Evolutionary conservation across 2,797 vertebrate genomes (phyloP), one percentile per base, ranked within the genome.

Genomic region (Myripristis jacobus): DNA sequence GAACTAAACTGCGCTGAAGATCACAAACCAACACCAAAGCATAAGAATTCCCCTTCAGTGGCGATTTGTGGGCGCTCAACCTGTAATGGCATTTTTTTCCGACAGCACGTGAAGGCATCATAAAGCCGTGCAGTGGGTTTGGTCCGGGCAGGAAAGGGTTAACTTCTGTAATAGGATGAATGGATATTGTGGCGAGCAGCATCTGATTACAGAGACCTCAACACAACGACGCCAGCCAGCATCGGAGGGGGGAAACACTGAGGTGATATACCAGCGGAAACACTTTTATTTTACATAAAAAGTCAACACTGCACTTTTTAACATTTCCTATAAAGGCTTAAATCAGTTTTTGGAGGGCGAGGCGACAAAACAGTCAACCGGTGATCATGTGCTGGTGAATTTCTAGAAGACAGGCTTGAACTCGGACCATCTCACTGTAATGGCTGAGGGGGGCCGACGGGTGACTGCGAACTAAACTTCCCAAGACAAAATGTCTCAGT

Each of bases 101-200:
- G 1, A 71, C 75, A 3, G 73, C 12, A 61, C 36, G 0, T 1
- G 0, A 85, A 88, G 31, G 89, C 86, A 66, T 25, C 89, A 72
- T 0, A 15, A 0, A 58, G 70, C 73, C 50, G 16, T 0, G 38
- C 53, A 0, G 65, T 19, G 9, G 38, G 22, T 25, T 25, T 12
- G 19, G 2, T 29, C 38, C 70, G 22, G 87, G 6, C 85, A 60
- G 61, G 63, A 70, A 92, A 71, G 91, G 90, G 90, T 93, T 93
- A 92, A 92, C 21, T 47, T 16, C 10, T 69, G 86, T 93, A 94
- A 94, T 89, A 85, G 93, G 92, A 93, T 94, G 92, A 94, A 89
- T 92, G 91, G 91, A 82, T 75, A 83, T 90, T 88, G 89, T 67
- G 88, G 79, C 50, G 85, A 90, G 66, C 86, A 82, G 88, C 88